phyloP scores from a whole-genome alignment of 2,113 vertebrate genomes.

The Oxygymnocypris stewartii region DNA sequence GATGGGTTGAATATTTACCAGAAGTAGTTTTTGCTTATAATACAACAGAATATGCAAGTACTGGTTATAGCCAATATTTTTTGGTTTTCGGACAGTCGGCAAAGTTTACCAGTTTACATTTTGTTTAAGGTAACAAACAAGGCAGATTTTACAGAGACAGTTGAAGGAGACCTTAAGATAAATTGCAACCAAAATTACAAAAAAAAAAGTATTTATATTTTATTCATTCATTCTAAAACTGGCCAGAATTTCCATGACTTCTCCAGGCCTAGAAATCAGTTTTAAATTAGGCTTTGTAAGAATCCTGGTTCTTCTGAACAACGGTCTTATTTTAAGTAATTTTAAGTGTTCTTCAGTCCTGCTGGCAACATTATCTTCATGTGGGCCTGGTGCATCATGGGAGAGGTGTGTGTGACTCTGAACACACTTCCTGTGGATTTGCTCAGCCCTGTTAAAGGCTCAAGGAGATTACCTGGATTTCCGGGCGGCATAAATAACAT shows the following conservation, averaged over 20 bases:
- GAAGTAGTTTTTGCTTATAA: neutral
- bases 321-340: neutral
- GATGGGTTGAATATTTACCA: neutral
- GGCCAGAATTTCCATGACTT: neutral
- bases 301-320: neutral
- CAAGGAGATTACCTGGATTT: conserved; percentile 16
- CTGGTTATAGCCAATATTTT: conserved; percentile 1
- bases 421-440: neutral
- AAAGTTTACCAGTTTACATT: neutral
- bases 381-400: neutral
- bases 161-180: no score
- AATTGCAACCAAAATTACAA: no score
- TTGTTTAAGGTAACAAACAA: no score
- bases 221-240: neutral
- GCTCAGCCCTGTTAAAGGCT: conserved; percentile 23
- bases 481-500: neutral
- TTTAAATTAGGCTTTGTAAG: neutral
- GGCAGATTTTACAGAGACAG: neutral
- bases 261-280: neutral
- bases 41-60: conserved; percentile 3
- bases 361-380: neutral
- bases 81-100: neutral
- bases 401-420: neutral
- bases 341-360: neutral
- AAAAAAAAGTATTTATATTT: no score